Percentiles rank a stretch among this genome's conserved stretches.
These are phyloP conservation scores for Xenus cinereus DNA, from an alignment of 2,113 vertebrate genomes.

Conservation along the genomic window DNA sequence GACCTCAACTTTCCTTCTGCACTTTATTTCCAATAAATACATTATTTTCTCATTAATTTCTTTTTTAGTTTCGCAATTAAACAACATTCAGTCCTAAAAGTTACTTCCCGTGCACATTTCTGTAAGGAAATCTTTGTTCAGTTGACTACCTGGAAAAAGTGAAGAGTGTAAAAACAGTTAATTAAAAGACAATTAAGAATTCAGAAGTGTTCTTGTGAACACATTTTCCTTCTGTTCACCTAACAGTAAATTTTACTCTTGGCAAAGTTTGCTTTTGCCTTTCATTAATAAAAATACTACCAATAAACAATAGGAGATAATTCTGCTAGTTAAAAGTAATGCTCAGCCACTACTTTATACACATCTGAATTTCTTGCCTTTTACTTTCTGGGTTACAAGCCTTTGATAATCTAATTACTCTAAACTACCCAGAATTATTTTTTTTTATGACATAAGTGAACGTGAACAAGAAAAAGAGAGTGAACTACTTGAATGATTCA, in stretches of 20 bases:
- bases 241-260: neutral
- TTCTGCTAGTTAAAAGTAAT: neutral
- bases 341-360: neutral
- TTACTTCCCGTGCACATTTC: neutral
- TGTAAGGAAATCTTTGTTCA: neutral
- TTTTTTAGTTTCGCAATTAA: neutral
- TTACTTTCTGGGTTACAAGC: neutral
- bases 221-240: neutral
- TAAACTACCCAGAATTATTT: neutral
- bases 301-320: neutral
- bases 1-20: neutral
- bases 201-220: neutral
- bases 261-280: neutral
- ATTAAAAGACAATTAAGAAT: neutral
- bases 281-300: neutral
- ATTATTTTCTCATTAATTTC: neutral
- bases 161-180: neutral
- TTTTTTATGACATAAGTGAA: neutral
- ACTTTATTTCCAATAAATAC: neutral
- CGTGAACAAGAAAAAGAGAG: neutral
- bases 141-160: neutral
- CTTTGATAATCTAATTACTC: slow-evolving; percentile 1
- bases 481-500: neutral
- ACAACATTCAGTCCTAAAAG: neutral
- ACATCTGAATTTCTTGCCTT: neutral